A percentile compares a stretch with the other conserved stretches of the same genome.
These are phyloP conservation scores for Ivindomyrus marchei DNA, from an alignment of 2,113 vertebrate species.

Conservation along the genomic window DNA sequence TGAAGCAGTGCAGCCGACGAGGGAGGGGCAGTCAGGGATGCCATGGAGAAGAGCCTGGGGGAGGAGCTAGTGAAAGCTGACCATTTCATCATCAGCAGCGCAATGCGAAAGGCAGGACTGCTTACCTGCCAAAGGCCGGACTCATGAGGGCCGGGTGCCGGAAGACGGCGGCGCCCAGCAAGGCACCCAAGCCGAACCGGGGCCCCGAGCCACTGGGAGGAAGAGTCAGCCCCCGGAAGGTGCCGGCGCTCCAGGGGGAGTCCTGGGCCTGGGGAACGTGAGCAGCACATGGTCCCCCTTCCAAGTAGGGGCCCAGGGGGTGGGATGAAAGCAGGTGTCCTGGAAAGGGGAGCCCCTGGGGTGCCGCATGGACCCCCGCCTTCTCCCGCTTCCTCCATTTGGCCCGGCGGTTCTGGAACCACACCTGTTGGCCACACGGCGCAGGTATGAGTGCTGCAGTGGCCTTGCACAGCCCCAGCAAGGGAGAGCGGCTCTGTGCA, in stretches of 20 bases:
- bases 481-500: background rate
- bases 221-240: conserved; percentile 64
- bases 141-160: conserved; percentile 73
- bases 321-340: conserved; percentile 67
- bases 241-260: conserved; percentile 65
- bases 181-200: conserved; percentile 68
- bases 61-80: conserved; percentile 10
- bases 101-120: background rate
- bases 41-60: conserved; percentile 69
- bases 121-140: conserved; percentile 75
- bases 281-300: conserved; percentile 68
- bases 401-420: conserved; percentile 84
- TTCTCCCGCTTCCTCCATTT: conserved; percentile 86
- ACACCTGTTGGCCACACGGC: conserved; percentile 57
- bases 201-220: conserved; percentile 58
- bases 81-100: background rate
- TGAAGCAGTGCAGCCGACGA: conserved; percentile 62
- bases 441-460: background rate
- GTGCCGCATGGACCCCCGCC: conserved; percentile 69
- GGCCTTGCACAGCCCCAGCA: background rate
- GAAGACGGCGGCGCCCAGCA: conserved; percentile 72
- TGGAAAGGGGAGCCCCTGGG: conserved; percentile 68
- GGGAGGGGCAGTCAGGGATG: conserved; percentile 65
- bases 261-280: conserved; percentile 66
- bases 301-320: conserved; percentile 73